Base-by-base conservation (phyloP, 2,113 vertebrate genomes). In the Mastomys coucha region DNA sequence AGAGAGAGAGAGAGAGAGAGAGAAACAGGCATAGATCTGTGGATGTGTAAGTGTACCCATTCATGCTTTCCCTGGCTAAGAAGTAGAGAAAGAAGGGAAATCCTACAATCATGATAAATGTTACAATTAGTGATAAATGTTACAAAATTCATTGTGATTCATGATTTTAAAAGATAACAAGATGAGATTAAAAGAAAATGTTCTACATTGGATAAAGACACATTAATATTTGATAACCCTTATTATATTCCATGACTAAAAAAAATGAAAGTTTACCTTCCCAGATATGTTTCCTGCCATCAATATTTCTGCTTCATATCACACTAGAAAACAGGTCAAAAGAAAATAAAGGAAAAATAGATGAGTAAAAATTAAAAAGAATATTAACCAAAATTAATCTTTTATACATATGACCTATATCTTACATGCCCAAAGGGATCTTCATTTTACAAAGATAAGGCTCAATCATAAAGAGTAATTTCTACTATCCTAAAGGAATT, bases 151-250 rank as follows among this genome's bases (percentile, higher is more conserved):
- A 63, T 16, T 86, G 72, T 63, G 19, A 36, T 73, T 91, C 42
- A 84, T 42, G 12, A 94, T 87, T 85, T 51, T 93, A 88, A 80
- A 17, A 84, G 78, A 73, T 89, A 88, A 19, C 42, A 96, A 80
- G 45, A 4, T 42, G 12, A 92, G 26, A 10, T 26, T 84, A 42
- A 91, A 82, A 69, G 12, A 13, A 86, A 53, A 85, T 45, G 1
- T 51, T 9, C 28, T 88, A 72, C 75, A 75, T 3, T 92, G 36
- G 70, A 76, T n/a, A 96, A 94, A 90, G 36, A 92, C 58, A 51
- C 24, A 91, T 24, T 93, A 80, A 93, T 65, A 1, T 75, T 17
- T 9, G 76, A 45, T 24, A 88, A 53, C 2, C 51, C 39, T 86
- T 58, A 42, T 51, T 78, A 13, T 91, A 13, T 10, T 85, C 39